Base-by-base conservation (phyloP, 2,113 vertebrate genomes). In the Antechinus flavipes region DNA sequence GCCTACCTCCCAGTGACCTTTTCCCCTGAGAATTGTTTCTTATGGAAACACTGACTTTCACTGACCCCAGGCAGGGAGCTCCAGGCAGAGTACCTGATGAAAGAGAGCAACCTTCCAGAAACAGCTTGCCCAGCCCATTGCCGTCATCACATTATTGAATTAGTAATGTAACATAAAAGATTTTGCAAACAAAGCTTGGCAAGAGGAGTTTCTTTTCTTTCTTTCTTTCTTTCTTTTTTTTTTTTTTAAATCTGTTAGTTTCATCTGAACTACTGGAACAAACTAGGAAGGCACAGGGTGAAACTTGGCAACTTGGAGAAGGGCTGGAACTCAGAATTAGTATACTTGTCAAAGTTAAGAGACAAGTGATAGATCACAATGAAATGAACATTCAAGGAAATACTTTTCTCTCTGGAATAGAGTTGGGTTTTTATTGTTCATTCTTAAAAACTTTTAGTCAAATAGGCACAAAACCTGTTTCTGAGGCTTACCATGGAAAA, bases 111-210 rank as follows among this genome's bases (percentile, higher is more conserved):
- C 58, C 16, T 12, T 35, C 8, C 90, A 52, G 95, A 24, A 91
- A 42, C 27, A 10, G 50, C 54, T 25, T 22, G n/a, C 68, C 68
- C 12, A 0, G 0, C 54, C 92, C 46, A 92, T 91, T 90, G 95
- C 52, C 16, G 2, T 96, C 95, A 94, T 26, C 0, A 12, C 19
- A 0, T 93, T 94, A 58, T 91, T 97, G 96, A 95, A 95, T 95
- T 14, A 95, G 95, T 93, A 91, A 94, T 0, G 2, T 95, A 90
- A 91, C 89, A 54, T 93, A 90, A 68, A 93, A 90, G 93, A 92
- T 90, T 94, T 10, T 0, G 96, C 97, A 97, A 98, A 97, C 96
- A 98, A 89, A 46, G 42, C 92, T 89, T 54, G 93, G 96, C 95
- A 91, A 92, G 96, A 35, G 56, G 76, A 24, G 0, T 55, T 97